A percentile compares a stretch with the other conserved stretches of the same genome.
phyloP scores from a whole-genome alignment of 2,888 invertebrate species.

The Drosophila monieri region DNA sequence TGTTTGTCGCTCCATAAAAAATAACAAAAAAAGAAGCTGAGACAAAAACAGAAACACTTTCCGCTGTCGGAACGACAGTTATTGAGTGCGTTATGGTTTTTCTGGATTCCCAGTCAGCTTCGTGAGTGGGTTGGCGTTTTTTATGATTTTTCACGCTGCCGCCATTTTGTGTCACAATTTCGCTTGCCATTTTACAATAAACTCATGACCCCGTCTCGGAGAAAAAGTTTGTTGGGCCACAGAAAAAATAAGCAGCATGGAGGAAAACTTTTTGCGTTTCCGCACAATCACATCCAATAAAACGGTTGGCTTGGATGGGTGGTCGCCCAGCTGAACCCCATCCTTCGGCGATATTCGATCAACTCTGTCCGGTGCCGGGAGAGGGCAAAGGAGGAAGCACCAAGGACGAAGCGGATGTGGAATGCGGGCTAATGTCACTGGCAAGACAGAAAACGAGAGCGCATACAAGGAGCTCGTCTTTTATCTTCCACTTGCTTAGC shows the following conservation, averaged over 20 bases:
- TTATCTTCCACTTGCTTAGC: constrained; percentile 74
- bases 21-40: constrained; percentile 3
- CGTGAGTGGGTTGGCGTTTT: constrained; percentile 33
- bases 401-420: constrained; percentile 7
- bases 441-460: constrained; percentile 46
- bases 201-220: constrained; percentile 27
- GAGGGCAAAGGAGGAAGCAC: constrained; percentile 4
- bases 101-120: constrained; percentile 40
- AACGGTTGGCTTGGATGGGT: constrained; percentile 54
- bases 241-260: constrained; percentile 9
- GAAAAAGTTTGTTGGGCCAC: constrained; percentile 46
- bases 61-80: constrained; percentile 52
- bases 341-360: constrained; percentile 52
- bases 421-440: constrained; percentile 61
- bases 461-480: constrained; percentile 57
- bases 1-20: constrained; percentile 49
- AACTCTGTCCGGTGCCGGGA: constrained; percentile 37
- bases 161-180: constrained; percentile 69
- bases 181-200: constrained; percentile 55
- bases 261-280: constrained; percentile 68
- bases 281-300: constrained; percentile 79
- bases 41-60: constrained; percentile 32
- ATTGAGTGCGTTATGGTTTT: constrained; percentile 68
- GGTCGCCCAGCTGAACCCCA: not conserved
- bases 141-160: constrained; percentile 53